Percentiles rank a stretch among this genome's conserved stretches.
Evolutionary conservation across 2,113 vertebrate genomes (phyloP).

Genomic region (Chinchilla lanigera): DNA sequence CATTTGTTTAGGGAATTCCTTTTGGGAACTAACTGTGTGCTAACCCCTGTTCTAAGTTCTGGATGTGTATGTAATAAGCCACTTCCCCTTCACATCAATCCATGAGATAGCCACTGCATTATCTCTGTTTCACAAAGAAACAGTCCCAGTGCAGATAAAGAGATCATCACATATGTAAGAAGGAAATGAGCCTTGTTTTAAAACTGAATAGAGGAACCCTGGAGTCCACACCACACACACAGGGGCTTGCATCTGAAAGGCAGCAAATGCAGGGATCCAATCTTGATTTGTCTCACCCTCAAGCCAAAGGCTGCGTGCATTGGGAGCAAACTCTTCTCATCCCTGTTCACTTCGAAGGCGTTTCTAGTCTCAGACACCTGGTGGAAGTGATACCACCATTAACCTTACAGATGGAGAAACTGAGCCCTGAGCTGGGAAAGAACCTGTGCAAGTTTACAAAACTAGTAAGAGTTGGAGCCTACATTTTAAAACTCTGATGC

Average conservation of each 20-base stretch:
- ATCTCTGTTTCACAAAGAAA: background rate
- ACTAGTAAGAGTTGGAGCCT: background rate
- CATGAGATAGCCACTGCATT: background rate
- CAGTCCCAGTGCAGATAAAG: background rate
- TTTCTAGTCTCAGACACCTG: background rate
- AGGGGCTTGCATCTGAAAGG: background rate
- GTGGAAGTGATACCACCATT: background rate
- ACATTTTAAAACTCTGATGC: background rate
- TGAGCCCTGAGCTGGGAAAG: background rate
- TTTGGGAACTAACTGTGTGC: background rate
- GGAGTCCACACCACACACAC: background rate
- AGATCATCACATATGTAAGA: background rate
- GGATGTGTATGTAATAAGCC: background rate
- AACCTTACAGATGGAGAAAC: background rate
- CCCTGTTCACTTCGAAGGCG: background rate
- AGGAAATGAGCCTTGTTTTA: background rate
- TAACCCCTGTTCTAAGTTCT: background rate
- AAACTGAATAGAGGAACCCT: background rate
- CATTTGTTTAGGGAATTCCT: background rate
- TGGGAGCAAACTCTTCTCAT: background rate
- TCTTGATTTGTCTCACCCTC: background rate
- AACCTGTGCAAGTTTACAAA: background rate
- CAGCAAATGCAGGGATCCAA: background rate
- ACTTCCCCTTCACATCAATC: background rate
- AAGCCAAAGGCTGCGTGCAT: background rate